Evolutionary conservation across 2,797 vertebrate species (phyloP), one percentile per base, ranked within the genome.

Genomic region (Trachurus trachurus): DNA sequence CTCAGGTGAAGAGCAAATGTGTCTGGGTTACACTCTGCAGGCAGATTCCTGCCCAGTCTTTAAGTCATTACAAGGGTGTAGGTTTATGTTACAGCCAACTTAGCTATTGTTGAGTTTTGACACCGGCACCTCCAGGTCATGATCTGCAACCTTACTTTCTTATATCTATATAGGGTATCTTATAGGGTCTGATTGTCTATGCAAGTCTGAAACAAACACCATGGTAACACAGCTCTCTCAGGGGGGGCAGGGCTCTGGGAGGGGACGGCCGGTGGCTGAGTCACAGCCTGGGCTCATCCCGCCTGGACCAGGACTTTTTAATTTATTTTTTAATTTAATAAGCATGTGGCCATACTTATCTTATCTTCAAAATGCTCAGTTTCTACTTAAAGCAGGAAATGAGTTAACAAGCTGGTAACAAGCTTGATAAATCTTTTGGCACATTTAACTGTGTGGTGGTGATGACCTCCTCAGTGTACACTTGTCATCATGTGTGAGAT

Each of bases 71-170:
- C 21, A 26, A 22, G 34, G 47, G 65, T 63, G 6, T 11, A 59
- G 72, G n/a, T 29, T 73, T 62, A 47, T 47, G 57, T 80, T 70
- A 49, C 31, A 50, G 52, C 66, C 64, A 66, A 49, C 54, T 52
- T 39, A 71, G 57, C 6, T n/a, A 49, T 59, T 75, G 70, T 74
- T 74, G 64, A 72, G 63, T 72, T 69, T 66, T 70, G 68, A 73
- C 64, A 66, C 63, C 22, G 26, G 67, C 58, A 16, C 52, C 60
- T 81, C 64, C 63, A 63, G 66, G 61, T 65, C 37, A 5, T 56
- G 58, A 74, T 68, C 59, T 45, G 64, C 67, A 42, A 15, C 42
- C 62, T 52, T 5, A 8, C 31, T 21, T 44, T 70, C 60, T 66
- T 26, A 26, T 26, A 26, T 26, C 26, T 26, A 26, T 26, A 26